phyloP scores from a whole-genome alignment of 2,113 vertebrate species.

The Vicugna pacos region DNA sequence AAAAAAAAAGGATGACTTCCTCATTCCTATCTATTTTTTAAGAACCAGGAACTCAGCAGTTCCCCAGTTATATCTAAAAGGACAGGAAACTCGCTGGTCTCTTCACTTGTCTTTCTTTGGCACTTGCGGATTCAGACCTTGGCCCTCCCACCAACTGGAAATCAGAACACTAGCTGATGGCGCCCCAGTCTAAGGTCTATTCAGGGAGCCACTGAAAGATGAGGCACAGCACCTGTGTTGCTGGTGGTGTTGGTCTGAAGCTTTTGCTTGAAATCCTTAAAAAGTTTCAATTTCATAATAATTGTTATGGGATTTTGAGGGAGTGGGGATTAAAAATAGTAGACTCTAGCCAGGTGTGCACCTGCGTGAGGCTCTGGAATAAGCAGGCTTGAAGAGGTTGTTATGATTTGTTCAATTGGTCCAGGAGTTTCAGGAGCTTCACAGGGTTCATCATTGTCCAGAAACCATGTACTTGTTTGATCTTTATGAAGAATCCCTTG shows the following conservation, averaged over 20 bases:
- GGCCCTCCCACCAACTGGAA: neutral
- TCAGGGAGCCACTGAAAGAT: neutral
- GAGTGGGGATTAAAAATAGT: neutral
- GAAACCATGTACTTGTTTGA: neutral
- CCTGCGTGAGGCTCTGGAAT: neutral
- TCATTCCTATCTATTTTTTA: slow-evolving; percentile 48
- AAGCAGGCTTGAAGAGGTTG: neutral
- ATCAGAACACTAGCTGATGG: neutral
- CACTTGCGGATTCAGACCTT: neutral
- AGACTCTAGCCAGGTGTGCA: neutral
- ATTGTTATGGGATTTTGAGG: neutral
- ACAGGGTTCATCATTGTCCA: neutral
- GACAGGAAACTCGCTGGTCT: neutral
- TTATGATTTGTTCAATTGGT: neutral
- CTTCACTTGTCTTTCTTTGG: neutral
- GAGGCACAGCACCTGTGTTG: neutral
- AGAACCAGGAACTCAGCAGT: slow-evolving; percentile 13
- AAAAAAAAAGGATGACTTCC: neutral
- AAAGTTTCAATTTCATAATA: neutral
- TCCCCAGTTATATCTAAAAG: slow-evolving; percentile 48
- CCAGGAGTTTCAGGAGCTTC: neutral
- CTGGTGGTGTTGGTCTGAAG: neutral
- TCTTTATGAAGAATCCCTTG: neutral
- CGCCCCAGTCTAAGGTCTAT: neutral
- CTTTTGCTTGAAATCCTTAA: neutral